Conservation (phyloP, 2,113 vertebrate genomes). For the Sander lucioperca region DNA sequence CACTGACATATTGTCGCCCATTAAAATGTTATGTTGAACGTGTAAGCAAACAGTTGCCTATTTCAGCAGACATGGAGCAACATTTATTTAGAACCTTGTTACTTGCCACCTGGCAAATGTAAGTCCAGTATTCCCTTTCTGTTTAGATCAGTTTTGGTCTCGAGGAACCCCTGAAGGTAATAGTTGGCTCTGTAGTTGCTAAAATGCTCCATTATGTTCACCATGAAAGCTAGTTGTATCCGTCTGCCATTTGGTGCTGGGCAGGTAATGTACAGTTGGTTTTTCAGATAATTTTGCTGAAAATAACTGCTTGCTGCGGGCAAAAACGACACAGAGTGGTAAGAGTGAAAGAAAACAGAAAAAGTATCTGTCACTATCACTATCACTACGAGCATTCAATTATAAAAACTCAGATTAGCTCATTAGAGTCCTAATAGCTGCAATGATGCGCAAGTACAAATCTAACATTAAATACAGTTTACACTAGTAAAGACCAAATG, state of each 20-base stretch:
- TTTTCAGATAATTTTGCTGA: neutral
- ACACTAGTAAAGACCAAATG: neutral
- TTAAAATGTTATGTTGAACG: neutral
- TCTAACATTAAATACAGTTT: neutral
- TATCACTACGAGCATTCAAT: neutral
- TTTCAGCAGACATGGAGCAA: neutral
- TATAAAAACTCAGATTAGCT: neutral
- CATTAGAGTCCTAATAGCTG: neutral
- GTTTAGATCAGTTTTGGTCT: neutral
- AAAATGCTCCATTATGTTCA: neutral
- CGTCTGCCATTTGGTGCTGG: too few relatives aligned
- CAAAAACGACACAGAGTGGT: neutral
- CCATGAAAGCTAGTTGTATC: neutral
- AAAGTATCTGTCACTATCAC: too few relatives aligned
- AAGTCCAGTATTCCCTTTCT: neutral
- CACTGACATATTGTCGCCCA: neutral
- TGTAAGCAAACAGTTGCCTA: too few relatives aligned
- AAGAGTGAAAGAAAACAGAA: too few relatives aligned
- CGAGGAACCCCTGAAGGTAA: neutral
- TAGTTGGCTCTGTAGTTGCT: neutral
- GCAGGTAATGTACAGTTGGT: neutral
- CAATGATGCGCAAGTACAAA: neutral
- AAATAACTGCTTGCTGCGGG: neutral
- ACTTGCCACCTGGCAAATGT: neutral
- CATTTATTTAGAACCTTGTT: neutral